phyloP scores from a whole-genome alignment of 2,113 vertebrate species.

The Notechis scutatus region DNA sequence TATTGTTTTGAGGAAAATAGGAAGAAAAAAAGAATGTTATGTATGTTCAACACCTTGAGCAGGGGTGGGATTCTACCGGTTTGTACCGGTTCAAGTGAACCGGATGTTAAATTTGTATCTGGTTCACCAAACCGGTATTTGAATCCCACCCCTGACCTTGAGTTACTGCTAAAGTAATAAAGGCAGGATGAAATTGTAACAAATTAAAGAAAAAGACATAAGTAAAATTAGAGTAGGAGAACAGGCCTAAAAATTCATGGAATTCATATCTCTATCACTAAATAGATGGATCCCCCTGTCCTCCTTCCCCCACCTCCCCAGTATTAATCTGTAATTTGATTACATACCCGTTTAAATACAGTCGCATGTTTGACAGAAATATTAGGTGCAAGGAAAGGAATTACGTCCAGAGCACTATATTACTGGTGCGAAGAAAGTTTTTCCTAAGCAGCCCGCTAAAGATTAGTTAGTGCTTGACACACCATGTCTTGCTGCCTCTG shows the following conservation, averaged over 20 bases:
- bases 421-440: constrained; percentile 67
- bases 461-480: constrained; percentile 80
- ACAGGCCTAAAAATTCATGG: constrained; percentile 38
- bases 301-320: background rate
- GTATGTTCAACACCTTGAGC: background rate
- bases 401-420: constrained; percentile 61
- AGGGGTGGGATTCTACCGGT: too few species aligned
- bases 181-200: background rate
- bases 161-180: background rate
- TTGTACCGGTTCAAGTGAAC: too few species aligned
- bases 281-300: background rate
- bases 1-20: background rate
- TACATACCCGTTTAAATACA: constrained; percentile 50
- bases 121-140: too few species aligned
- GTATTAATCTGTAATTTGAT: constrained; percentile 20
- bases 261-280: constrained; percentile 40
- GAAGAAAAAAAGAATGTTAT: background rate
- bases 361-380: constrained; percentile 59
- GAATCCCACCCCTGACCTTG: too few species aligned
- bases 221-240: background rate
- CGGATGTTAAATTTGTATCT: too few species aligned
- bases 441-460: constrained; percentile 71
- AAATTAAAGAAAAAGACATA: background rate
- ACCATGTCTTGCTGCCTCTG: constrained; percentile 77
- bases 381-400: constrained; percentile 49